Percentiles rank a stretch among this genome's conserved stretches.
Conservation (phyloP, 1,140 invertebrate species). For the Prorops nasuta region DNA sequence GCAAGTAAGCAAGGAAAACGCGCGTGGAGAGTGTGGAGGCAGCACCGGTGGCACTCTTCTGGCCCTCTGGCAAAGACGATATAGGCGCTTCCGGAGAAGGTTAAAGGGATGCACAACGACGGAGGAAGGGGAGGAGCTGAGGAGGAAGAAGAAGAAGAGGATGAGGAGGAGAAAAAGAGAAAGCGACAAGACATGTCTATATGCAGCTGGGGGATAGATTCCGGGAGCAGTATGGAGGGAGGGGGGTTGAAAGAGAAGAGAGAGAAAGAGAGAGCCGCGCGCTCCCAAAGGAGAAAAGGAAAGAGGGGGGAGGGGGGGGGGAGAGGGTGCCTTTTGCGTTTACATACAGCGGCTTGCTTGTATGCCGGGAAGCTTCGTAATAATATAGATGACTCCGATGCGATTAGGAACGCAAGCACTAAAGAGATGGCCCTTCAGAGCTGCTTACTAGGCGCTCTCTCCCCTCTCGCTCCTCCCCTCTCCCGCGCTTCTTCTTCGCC, state of each 20-base stretch:
- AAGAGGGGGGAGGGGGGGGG: background rate
- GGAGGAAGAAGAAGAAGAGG: too few species aligned
- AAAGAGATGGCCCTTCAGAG: conserved; percentile 40
- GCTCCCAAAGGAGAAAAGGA: too few species aligned
- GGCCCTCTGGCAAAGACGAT: too few species aligned
- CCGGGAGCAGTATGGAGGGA: conserved; percentile 11
- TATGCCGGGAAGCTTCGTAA: conserved; percentile 39
- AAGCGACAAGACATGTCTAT: too few species aligned
- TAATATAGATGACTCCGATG: conserved; percentile 47
- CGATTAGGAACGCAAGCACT: conserved; percentile 46
- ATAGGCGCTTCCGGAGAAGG: too few species aligned
- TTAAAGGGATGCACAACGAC: too few species aligned
- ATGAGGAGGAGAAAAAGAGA: too few species aligned
- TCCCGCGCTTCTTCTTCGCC: conserved; percentile 11
- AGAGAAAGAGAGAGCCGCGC: conserved; percentile 2
- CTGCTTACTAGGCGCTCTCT: conserved; percentile 43
- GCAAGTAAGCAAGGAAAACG: too few species aligned
- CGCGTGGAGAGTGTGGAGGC: too few species aligned
- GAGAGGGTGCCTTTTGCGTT: conserved; percentile 22
- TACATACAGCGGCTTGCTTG: conserved; percentile 22
- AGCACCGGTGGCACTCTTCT: too few species aligned
- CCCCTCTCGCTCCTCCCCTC: conserved; percentile 3
- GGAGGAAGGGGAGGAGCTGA: too few species aligned
- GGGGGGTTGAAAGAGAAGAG: background rate
- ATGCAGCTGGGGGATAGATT: too few species aligned